Percentiles rank a stretch among this genome's conserved stretches.
phyloP scores from a whole-genome alignment of 2,113 vertebrate genomes.

The Hemibagrus wyckioides region DNA sequence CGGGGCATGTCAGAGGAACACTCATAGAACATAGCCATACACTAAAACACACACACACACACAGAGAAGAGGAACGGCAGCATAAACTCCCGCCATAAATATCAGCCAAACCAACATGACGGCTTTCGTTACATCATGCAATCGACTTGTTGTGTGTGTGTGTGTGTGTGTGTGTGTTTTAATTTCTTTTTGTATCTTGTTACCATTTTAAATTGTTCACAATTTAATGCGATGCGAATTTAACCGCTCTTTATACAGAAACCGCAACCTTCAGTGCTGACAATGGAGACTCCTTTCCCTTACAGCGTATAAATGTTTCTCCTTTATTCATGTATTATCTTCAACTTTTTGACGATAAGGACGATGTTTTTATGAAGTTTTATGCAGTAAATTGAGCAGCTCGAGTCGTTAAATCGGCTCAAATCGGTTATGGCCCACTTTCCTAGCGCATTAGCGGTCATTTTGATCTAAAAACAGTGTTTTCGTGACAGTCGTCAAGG shows the following conservation, averaged over 20 bases:
- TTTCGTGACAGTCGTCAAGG: background rate
- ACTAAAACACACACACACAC: background rate
- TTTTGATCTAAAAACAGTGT: no score
- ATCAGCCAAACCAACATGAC: background rate
- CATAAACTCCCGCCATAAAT: background rate
- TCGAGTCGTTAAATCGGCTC: no score
- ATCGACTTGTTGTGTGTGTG: background rate
- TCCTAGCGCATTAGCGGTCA: no score
- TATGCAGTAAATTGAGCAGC: no score
- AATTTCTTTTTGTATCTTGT: background rate
- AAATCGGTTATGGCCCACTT: no score
- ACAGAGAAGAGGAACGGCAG: background rate
- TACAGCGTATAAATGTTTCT: background rate
- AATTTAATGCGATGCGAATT: background rate
- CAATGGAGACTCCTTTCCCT: background rate
- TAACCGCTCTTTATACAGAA: background rate
- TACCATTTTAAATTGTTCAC: background rate
- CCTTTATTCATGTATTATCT: no score
- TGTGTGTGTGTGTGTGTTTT: background rate
- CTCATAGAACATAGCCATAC: background rate
- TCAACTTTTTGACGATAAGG: no score
- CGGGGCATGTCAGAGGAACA: background rate
- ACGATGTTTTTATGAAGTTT: no score
- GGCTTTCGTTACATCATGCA: constrained; percentile 16
- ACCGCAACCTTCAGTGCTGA: background rate